Percentiles rank a stretch among this genome's conserved stretches.
These are phyloP conservation scores for Natator depressus DNA, from an alignment of 2,113 vertebrate genomes.

Conservation along the genomic window DNA sequence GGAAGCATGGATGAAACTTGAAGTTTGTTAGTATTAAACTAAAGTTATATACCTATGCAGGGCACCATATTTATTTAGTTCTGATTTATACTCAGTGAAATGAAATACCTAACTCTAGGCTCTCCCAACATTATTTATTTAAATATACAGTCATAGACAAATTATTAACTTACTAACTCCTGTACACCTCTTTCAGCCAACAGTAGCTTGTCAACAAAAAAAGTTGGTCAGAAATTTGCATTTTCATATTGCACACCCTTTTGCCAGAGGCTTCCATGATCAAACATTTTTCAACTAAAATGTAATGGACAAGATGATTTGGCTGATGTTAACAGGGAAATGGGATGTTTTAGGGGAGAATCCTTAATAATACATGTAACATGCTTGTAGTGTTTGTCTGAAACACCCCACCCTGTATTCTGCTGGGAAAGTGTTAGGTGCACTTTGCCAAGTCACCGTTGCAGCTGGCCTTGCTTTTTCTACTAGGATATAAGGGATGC, in stretches of 20 bases:
- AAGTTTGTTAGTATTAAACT: not conserved
- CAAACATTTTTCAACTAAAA: not conserved
- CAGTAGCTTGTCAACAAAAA: rapidly evolving
- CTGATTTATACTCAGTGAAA: not conserved
- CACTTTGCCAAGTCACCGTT: not conserved
- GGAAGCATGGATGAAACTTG: not conserved
- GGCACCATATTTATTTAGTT: not conserved
- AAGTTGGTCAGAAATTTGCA: not conserved
- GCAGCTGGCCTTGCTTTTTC: not conserved
- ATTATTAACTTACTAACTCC: not conserved
- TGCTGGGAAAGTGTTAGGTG: not conserved
- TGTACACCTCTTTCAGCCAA: not conserved
- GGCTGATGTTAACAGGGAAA: not conserved
- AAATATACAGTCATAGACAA: not conserved
- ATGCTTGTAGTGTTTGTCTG: not conserved
- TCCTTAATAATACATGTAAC: not conserved
- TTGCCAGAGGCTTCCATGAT: not conserved
- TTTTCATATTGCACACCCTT: not conserved
- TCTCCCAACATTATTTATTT: not conserved
- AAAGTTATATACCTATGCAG: not conserved
- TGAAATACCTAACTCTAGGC: not conserved
- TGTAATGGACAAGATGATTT: not conserved
- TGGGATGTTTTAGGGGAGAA: not conserved
- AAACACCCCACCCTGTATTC: not conserved
- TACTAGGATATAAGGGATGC: rapidly evolving